phyloP scores from a whole-genome alignment of 2,797 vertebrate species.

The Scyliorhinus canicula region DNA sequence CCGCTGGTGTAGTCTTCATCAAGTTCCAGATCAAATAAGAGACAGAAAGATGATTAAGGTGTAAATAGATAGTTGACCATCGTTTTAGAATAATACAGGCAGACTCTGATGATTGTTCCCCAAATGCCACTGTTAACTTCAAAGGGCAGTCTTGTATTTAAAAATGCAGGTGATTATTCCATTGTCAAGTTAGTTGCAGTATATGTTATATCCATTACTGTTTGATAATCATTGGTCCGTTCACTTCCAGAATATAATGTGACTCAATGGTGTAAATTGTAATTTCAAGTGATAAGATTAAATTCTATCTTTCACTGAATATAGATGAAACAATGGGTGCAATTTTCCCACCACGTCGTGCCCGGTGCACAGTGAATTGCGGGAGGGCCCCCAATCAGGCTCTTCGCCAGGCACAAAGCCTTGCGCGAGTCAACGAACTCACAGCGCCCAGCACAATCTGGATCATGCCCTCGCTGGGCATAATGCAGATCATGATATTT shows the following conservation, averaged over 20 bases:
- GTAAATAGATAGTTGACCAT: neutral
- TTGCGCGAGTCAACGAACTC: no score
- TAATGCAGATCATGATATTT: no score
- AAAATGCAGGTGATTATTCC: neutral
- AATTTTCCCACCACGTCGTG: no score
- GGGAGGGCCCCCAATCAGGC: no score
- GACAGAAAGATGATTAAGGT: neutral
- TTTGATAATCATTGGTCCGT: neutral
- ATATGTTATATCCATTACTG: neutral
- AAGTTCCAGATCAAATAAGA: neutral
- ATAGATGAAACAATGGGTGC: neutral
- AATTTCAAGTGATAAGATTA: neutral
- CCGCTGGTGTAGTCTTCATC: neutral
- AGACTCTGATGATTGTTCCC: neutral
- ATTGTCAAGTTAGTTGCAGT: neutral
- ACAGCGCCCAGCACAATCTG: no score
- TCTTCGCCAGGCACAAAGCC: no score
- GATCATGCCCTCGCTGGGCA: no score
- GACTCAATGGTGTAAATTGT: neutral
- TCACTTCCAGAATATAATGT: neutral
- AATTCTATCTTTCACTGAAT: neutral
- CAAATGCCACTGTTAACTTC: neutral
- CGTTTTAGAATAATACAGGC: neutral
- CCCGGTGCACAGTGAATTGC: no score
- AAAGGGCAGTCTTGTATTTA: neutral